phyloP scores from a whole-genome alignment of 2,113 vertebrate species.

The Oreochromis aureus region DNA sequence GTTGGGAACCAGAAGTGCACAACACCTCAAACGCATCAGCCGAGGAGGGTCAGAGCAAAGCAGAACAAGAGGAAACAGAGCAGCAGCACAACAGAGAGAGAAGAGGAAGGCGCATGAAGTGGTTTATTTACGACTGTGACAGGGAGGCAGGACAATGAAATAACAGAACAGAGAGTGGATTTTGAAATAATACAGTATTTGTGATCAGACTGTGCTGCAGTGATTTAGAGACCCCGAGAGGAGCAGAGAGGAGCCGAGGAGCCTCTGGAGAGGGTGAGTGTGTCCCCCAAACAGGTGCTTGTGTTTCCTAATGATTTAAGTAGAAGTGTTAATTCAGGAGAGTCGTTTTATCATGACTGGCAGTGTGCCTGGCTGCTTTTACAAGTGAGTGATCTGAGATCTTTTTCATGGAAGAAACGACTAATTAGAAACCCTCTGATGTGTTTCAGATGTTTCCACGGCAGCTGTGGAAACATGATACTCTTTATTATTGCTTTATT shows the following conservation, averaged over 20 bases:
- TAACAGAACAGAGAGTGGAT: neutral
- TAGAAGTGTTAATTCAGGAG: neutral
- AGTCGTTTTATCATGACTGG: neutral
- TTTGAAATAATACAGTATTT: neutral
- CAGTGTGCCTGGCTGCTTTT: neutral
- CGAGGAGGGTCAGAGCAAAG: neutral
- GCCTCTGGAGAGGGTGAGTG: conserved; percentile 32
- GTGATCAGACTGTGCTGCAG: neutral
- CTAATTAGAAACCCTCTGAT: neutral
- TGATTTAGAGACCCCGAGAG: neutral
- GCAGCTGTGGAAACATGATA: too few species aligned
- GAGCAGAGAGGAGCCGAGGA: neutral
- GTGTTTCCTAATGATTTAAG: neutral
- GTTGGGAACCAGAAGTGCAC: neutral
- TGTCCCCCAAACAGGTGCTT: neutral
- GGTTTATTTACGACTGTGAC: neutral
- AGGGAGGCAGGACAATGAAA: neutral
- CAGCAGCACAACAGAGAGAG: neutral
- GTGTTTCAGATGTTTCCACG: neutral
- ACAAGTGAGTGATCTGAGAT: accelerated
- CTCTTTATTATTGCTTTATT: neutral
- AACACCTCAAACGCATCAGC: conserved; percentile 58
- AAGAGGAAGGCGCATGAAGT: neutral
- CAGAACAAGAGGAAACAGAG: neutral
- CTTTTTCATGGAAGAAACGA: neutral